These are phyloP conservation scores for Diadumene lineata DNA, from an alignment of 92 coral and sea anemone species.

Conservation along the genomic window DNA sequence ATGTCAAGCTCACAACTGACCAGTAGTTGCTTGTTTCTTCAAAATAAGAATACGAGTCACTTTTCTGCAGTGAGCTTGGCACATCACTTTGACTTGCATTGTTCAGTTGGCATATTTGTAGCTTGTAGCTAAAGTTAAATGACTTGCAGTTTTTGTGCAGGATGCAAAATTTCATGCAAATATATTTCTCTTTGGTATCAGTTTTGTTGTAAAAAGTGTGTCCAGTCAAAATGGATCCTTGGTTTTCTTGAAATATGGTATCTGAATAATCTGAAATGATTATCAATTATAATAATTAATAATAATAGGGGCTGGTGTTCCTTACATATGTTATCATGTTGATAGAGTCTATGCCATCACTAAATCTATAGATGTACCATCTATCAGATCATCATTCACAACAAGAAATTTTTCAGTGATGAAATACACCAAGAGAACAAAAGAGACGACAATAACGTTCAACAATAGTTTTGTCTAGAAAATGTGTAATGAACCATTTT, in stretches of 20 bases:
- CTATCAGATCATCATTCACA: too few relatives aligned
- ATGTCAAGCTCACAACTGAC: neutral
- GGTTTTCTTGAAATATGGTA: neutral
- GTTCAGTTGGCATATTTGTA: constrained; percentile 9
- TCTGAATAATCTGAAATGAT: neutral
- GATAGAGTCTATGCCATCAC: too few relatives aligned
- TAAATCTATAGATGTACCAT: too few relatives aligned
- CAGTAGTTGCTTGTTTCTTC: constrained; percentile 9
- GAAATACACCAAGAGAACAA: too few relatives aligned
- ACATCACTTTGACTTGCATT: constrained; percentile 19
- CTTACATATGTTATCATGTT: too few relatives aligned
- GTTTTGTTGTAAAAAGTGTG: constrained; percentile 14
- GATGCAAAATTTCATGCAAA: constrained; percentile 23
- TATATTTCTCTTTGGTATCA: constrained; percentile 10
- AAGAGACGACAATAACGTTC: too few relatives aligned
- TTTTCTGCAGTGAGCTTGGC: constrained; percentile 4
- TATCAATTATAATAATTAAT: neutral
- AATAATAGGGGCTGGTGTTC: too few relatives aligned
- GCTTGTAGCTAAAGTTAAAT: constrained; percentile 9
- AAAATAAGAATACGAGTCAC: neutral
- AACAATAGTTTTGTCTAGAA: too few relatives aligned
- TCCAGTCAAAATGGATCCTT: constrained; percentile 19
- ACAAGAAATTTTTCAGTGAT: too few relatives aligned
- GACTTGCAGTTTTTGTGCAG: neutral
- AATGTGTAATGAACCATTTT: too few relatives aligned